phyloP scores from a whole-genome alignment of 2,888 invertebrate genomes.

The Neoitamus cyanurus region DNA sequence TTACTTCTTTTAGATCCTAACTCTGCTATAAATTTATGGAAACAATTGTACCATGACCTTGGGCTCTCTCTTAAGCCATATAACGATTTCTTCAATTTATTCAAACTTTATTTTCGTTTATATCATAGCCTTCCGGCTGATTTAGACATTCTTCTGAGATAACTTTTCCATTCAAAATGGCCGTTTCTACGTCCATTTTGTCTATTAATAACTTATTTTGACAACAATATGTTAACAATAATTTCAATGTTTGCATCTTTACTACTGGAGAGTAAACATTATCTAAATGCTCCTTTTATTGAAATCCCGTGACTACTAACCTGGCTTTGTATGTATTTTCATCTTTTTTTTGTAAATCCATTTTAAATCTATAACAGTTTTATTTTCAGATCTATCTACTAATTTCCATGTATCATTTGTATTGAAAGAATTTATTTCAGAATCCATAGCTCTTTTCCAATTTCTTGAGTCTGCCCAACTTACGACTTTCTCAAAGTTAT shows the following conservation, averaged over 20 bases:
- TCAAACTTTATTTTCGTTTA: no score
- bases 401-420: conserved; percentile 59
- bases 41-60: no score
- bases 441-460: conserved; percentile 57
- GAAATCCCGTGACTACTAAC: conserved; percentile 50
- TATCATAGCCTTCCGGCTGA: no score
- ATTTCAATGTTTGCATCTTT: conserved; percentile 58
- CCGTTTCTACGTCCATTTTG: no score
- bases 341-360: conserved; percentile 58
- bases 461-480: conserved; percentile 37
- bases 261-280: conserved; percentile 52
- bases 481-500: neutral
- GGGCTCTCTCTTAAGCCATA: no score
- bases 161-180: no score
- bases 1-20: no score
- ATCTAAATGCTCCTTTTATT: conserved; percentile 51
- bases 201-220: conserved; percentile 49
- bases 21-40: no score
- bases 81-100: no score
- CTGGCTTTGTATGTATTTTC: conserved; percentile 54
- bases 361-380: conserved; percentile 57
- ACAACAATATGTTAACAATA: conserved; percentile 57
- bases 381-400: conserved; percentile 55
- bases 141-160: no score
- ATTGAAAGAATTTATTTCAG: conserved; percentile 55